Base-by-base conservation (phyloP, 2,888 invertebrate genomes). In the Prostheceraeus crozeri region DNA sequence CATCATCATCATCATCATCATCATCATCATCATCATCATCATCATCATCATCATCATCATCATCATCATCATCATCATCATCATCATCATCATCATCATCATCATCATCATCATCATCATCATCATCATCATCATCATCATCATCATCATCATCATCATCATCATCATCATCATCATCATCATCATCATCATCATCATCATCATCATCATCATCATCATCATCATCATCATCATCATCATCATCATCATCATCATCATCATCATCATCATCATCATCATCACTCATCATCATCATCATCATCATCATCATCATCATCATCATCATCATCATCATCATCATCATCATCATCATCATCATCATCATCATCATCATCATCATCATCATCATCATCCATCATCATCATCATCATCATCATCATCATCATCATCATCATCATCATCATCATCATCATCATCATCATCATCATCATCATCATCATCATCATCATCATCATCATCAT, bases 241-340 rank as follows among this genome's bases (percentile, higher is more conserved):
- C 23, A 6, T 57, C 21, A 14, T 57, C 28, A 6, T 57, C 57
- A 14, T 23, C 28, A 6, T 57, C 56, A 14, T 57, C 57, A 3
- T 35, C 14, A 19, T 25, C 57, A 19, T 35, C 57, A 46, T n/a
- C 28, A 21, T 57, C 14, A 46, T 27, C 28, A 60, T 59, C 56
- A 45, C 87, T 84, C 61, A 70, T 77, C 72, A 33, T 33, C 33
- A n/a, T 33, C 27, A 65, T 62, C 33, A 33, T 33, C 33, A 33
- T 33, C 33, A 33, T 33, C 33, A 33, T 33, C 33, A 33, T 33
- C 33, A n/a, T 33, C 33, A 33, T 33, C 33, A 33, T 33, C 33
- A 33, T 33, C 33, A 33, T 33, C 33, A 33, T 33, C 33, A 33
- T 33, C 8, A 33, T 33, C 33, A 33, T 33, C 8, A 33, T 33